These are phyloP conservation scores for Dicentrarchus labrax DNA, from an alignment of 2,113 vertebrate genomes.

Conservation along the genomic window DNA sequence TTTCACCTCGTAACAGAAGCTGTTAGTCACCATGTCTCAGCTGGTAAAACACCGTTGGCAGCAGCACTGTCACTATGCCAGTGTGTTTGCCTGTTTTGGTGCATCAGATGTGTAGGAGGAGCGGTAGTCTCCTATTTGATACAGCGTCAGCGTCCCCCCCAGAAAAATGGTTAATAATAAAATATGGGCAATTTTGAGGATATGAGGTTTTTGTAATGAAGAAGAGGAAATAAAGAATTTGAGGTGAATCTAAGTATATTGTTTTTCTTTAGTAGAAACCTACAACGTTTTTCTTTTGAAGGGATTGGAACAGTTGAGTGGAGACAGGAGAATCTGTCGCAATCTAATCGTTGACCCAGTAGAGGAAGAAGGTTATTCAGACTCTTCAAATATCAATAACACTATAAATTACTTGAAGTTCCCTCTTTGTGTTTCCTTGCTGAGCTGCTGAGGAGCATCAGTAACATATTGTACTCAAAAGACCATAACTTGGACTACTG, in stretches of 20 bases:
- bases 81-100: slow-evolving; percentile 34
- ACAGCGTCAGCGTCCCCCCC: slow-evolving; percentile 14
- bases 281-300: not conserved
- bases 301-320: not conserved
- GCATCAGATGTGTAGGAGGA: slow-evolving; percentile 10
- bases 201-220: slow-evolving; percentile 77
- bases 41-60: slow-evolving; percentile 11
- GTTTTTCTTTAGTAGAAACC: not conserved
- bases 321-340: not conserved
- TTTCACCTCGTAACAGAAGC: slow-evolving; percentile 35
- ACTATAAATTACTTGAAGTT: not conserved
- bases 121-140: slow-evolving; percentile 40
- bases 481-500: not conserved
- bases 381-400: not conserved
- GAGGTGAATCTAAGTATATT: slow-evolving; percentile 33
- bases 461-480: not conserved
- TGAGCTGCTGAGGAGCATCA: not conserved
- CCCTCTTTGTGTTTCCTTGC: not conserved
- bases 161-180: slow-evolving; percentile 46
- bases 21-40: not conserved
- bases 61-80: slow-evolving; percentile 41
- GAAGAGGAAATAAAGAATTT: slow-evolving; percentile 75
- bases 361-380: not conserved
- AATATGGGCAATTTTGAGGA: slow-evolving; percentile 52
- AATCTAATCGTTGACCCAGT: not conserved